Percentiles rank a stretch among this genome's conserved stretches.
Evolutionary conservation across 2,797 vertebrate genomes (phyloP).

Genomic region (Periparus ater): DNA sequence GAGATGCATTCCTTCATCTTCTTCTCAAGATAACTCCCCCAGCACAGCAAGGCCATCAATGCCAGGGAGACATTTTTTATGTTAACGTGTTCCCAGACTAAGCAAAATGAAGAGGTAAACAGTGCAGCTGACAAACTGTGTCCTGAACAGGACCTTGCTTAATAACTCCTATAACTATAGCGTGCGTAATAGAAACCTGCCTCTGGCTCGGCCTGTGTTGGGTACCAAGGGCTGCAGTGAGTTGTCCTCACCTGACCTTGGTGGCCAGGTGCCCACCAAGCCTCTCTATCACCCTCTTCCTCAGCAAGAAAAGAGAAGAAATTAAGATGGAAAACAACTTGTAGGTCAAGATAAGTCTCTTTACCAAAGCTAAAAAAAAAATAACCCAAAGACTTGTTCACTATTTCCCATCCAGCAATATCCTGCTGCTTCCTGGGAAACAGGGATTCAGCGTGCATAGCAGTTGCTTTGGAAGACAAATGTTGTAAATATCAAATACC

Average conservation of each 20-base stretch:
- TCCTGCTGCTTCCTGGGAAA: not conserved
- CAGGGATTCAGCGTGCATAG: not conserved
- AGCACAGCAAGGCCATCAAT: not conserved
- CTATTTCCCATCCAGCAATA: not conserved
- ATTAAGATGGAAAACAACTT: not conserved
- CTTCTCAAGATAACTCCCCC: not conserved
- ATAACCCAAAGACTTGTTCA: not conserved
- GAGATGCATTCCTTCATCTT: not conserved
- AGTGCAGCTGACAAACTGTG: not conserved
- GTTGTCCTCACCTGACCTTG: not conserved
- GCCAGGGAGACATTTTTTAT: not conserved
- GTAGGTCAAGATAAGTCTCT: not conserved
- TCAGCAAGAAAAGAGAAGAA: not conserved
- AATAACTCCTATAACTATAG: not conserved
- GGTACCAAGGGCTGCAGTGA: not conserved
- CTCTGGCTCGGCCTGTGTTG: rapidly evolving
- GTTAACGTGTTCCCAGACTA: not conserved
- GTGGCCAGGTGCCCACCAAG: not conserved
- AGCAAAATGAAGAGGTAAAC: not conserved
- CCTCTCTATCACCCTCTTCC: not conserved
- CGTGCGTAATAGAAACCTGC: not conserved
- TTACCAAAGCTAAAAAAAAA: not conserved
- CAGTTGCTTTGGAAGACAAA: not conserved
- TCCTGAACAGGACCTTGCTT: not conserved
- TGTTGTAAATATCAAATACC: not conserved